These are phyloP conservation scores for Megastigmus dorsalis DNA, from an alignment of 2,888 invertebrate species.

Conservation along the genomic window DNA sequence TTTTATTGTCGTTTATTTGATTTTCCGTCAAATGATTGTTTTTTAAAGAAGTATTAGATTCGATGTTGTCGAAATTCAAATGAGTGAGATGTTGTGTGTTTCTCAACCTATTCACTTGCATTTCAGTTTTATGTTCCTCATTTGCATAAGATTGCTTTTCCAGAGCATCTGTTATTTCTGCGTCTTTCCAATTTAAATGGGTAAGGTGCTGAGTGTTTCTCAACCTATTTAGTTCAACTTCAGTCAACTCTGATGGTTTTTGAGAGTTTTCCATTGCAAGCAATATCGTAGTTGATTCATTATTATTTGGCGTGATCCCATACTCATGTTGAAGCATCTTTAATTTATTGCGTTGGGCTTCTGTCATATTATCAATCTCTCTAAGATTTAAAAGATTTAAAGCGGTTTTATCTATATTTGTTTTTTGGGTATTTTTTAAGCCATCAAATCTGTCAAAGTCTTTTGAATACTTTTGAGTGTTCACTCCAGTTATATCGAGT, in stretches of 20 bases:
- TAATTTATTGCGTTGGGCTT: conserved; percentile 79
- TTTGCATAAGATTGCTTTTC: no score
- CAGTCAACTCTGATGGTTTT: conserved; percentile 32
- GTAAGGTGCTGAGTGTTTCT: conserved; percentile 50
- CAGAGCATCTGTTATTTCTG: no score
- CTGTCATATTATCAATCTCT: conserved; percentile 76
- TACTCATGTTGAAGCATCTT: conserved; percentile 77
- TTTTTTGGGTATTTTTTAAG: neutral
- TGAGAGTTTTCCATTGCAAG: neutral
- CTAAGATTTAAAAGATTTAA: conserved; percentile 43
- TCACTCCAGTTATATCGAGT: conserved; percentile 54
- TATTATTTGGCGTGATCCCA: conserved; percentile 50
- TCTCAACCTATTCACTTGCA: no score
- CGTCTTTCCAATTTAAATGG: conserved; percentile 30
- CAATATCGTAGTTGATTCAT: conserved; percentile 22
- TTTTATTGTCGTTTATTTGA: conserved; percentile 12
- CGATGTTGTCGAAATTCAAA: no score
- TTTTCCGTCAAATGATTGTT: no score
- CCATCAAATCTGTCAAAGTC: conserved; percentile 21
- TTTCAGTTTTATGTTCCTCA: no score
- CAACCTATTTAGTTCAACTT: conserved; percentile 52
- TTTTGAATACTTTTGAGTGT: neutral
- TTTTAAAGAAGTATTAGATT: no score
- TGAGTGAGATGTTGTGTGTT: no score
- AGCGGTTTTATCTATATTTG: conserved; percentile 62